A percentile compares a stretch with the other conserved stretches of the same genome.
Evolutionary conservation across 2,797 vertebrate genomes (phyloP).

Genomic region (Ispidina picta): DNA sequence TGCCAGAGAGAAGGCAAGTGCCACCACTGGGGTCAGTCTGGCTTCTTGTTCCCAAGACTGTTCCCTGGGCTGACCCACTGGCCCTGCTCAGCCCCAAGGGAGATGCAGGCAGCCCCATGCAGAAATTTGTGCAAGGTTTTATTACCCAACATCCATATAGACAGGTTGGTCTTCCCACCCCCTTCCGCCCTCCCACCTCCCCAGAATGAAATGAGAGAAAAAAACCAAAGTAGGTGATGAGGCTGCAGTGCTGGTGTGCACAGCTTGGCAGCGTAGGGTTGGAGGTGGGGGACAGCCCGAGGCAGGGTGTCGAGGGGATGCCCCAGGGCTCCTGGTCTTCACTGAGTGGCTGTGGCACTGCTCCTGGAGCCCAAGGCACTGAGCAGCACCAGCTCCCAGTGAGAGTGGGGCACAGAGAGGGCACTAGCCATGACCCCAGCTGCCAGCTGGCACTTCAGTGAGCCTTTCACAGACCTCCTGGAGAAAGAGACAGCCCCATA

Average conservation of each 20-base stretch:
- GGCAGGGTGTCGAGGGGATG: neutral
- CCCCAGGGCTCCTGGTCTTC: neutral
- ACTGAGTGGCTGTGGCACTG: accelerated
- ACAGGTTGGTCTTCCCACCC: slow-evolving; percentile 46
- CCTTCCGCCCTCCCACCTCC: neutral
- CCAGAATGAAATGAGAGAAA: slow-evolving; percentile 6
- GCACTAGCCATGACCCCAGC: neutral
- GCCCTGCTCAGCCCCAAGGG: neutral
- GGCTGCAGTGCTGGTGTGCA: neutral
- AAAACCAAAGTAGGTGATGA: slow-evolving; percentile 3
- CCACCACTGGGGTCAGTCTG: neutral
- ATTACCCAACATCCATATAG: slow-evolving; percentile 71
- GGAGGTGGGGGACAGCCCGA: neutral
- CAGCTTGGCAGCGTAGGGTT: neutral
- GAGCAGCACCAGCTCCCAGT: neutral
- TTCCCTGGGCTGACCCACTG: neutral
- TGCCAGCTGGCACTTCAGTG: neutral
- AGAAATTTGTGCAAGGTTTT: slow-evolving; percentile 65
- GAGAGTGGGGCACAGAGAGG: accelerated
- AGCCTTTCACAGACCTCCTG: neutral
- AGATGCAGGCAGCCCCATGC: neutral
- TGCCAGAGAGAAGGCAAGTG: neutral
- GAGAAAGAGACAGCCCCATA: neutral
- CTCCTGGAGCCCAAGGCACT: neutral
- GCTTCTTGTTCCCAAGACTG: neutral